Conservation (phyloP, 2,888 invertebrate genomes). For the Coelopa pilipes region DNA sequence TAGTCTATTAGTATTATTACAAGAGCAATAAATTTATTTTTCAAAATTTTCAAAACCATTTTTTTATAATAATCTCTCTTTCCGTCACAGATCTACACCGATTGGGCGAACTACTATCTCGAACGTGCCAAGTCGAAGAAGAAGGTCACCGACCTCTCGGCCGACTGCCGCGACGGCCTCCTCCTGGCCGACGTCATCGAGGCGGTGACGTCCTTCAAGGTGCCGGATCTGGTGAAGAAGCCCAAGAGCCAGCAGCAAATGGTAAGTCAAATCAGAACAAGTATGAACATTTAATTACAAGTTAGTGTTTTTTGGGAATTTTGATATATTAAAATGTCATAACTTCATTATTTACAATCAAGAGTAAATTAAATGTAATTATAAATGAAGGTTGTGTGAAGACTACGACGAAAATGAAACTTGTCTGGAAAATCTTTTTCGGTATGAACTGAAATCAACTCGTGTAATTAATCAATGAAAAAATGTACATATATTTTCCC, state of each 20-base stretch:
- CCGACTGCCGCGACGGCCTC: slow-evolving; percentile 92
- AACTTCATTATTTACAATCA: too few relatives aligned
- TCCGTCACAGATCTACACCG: slow-evolving; percentile 88
- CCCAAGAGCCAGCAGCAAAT: slow-evolving; percentile 92
- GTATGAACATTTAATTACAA: neutral
- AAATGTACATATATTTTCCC: neutral
- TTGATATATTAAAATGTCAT: too few relatives aligned
- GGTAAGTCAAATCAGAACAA: slow-evolving; percentile 73
- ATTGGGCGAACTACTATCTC: slow-evolving; percentile 98
- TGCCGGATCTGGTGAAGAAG: slow-evolving; percentile 82
- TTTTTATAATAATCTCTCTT: neutral
- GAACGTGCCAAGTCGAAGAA: slow-evolving; percentile 90
- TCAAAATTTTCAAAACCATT: neutral
- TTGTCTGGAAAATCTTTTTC: slow-evolving; percentile 8
- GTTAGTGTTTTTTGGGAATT: neutral
- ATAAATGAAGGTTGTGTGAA: too few relatives aligned
- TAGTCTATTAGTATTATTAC: too few relatives aligned
- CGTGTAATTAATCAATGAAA: slow-evolving; percentile 23
- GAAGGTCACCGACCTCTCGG: slow-evolving; percentile 85
- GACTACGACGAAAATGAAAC: neutral
- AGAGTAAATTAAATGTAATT: too few relatives aligned
- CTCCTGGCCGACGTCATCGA: slow-evolving; percentile 93
- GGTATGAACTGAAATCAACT: neutral
- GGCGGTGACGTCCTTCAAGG: slow-evolving; percentile 85
- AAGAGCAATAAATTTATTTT: neutral